Percentiles rank a stretch among this genome's conserved stretches.
phyloP scores from a whole-genome alignment of 2,797 vertebrate genomes.

The Chloroceryle inda region DNA sequence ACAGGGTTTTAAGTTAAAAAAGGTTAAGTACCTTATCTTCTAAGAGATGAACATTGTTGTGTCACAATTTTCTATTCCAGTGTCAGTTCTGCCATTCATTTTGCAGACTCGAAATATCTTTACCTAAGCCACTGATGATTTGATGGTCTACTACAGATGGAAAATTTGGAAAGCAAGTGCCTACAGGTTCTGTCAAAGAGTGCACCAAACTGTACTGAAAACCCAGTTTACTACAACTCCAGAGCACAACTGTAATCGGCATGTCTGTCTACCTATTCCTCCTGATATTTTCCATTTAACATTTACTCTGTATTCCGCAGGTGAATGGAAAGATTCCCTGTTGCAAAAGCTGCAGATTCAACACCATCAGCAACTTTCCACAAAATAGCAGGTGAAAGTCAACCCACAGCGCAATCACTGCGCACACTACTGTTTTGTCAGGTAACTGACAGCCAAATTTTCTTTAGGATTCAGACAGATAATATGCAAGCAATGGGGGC shows the following conservation, averaged over 20 bases:
- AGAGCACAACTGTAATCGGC: not conserved
- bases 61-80: not conserved
- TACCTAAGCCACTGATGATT: not conserved
- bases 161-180: not conserved
- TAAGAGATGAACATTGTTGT: fast-evolving
- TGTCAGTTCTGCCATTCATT: not conserved
- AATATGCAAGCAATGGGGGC: fast-evolving
- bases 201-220: not conserved
- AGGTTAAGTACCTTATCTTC: not conserved
- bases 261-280: not conserved
- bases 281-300: not conserved
- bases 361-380: not conserved
- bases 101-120: not conserved
- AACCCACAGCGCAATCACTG: not conserved
- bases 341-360: not conserved
- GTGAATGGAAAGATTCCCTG: not conserved
- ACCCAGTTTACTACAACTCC: not conserved
- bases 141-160: not conserved
- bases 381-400: not conserved
- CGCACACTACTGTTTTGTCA: fast-evolving
- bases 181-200: not conserved
- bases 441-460: not conserved
- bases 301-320: not conserved
- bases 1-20: not conserved
- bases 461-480: not conserved